Conservation (phyloP, 2,888 invertebrate species). For the Sinodicranocentrus sp. region DNA sequence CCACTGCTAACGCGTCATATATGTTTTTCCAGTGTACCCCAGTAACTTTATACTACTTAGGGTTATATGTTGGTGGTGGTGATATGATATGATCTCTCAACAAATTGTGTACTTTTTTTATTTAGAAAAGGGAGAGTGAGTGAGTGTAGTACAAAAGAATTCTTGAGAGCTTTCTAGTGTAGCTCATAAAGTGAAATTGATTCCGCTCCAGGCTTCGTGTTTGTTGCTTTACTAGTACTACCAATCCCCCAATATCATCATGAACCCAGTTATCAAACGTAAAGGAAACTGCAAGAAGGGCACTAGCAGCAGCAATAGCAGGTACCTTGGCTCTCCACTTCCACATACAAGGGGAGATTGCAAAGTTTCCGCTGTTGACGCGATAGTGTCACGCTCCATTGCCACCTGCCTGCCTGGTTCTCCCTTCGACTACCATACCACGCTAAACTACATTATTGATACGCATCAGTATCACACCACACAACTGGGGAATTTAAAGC, state of each 20-base stretch:
- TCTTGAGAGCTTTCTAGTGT: slow-evolving; percentile 67
- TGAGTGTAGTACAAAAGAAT: slow-evolving; percentile 28
- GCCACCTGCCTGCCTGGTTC: slow-evolving; percentile 56
- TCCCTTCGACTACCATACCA: slow-evolving; percentile 10
- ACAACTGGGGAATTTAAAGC: slow-evolving; percentile 51
- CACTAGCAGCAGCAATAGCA: slow-evolving; percentile 22
- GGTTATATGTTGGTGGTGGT: too few species aligned
- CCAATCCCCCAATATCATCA: slow-evolving; percentile 19
- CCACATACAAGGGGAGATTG: slow-evolving; percentile 37
- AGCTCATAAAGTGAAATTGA: slow-evolving; percentile 69
- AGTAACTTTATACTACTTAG: too few species aligned
- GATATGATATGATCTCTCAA: slow-evolving; percentile 36
- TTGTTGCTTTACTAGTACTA: slow-evolving; percentile 47
- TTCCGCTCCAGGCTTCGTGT: slow-evolving; percentile 62
- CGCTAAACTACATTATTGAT: slow-evolving; percentile 48
- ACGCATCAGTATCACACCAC: slow-evolving; percentile 19
- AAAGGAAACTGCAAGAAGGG: slow-evolving; percentile 20
- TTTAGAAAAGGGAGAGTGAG: slow-evolving; percentile 11
- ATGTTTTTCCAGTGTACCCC: too few species aligned
- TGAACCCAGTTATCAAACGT: background rate
- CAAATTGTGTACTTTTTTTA: slow-evolving; percentile 30
- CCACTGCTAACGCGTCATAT: too few species aligned
- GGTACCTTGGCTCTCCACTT: slow-evolving; percentile 25
- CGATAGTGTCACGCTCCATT: slow-evolving; percentile 67
- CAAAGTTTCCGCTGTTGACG: slow-evolving; percentile 65